Conservation (phyloP, 2,888 invertebrate species). For the Eupithecia tripunctaria region DNA sequence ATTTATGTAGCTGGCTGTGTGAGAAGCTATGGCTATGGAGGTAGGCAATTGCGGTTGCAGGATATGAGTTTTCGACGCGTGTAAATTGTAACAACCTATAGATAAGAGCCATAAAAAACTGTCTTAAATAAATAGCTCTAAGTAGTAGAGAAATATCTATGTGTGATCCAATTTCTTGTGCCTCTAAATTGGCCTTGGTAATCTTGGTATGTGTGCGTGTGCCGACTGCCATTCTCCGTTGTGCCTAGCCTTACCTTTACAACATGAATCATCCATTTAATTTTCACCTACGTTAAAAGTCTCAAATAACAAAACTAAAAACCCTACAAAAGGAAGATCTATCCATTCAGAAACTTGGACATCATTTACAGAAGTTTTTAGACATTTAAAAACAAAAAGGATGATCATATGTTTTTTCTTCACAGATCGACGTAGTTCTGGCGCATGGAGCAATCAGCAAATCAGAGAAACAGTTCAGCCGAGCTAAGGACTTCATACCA, state of each 20-base stretch:
- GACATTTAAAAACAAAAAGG: not conserved
- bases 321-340: not conserved
- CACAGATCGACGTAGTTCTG: conserved; percentile 76
- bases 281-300: not conserved
- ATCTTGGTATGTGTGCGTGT: not conserved
- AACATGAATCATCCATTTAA: not conserved
- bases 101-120: not conserved
- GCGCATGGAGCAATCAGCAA: conserved; percentile 75
- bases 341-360: not conserved
- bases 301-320: not conserved
- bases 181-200: not conserved
- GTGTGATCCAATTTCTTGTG: not conserved
- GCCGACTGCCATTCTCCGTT: not conserved
- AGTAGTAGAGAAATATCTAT: too few species aligned
- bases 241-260: not conserved
- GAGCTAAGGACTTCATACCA: conserved; percentile 73
- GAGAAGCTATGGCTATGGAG: conserved; percentile 59
- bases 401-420: not conserved
- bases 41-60: conserved; percentile 64
- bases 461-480: conserved; percentile 71
- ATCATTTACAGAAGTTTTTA: not conserved
- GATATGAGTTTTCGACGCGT: conserved; percentile 74
- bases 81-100: conserved; percentile 53
- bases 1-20: too few species aligned
- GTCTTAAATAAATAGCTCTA: not conserved